These are phyloP conservation scores for Chanos chanos DNA, from an alignment of 2,797 vertebrate species.

Conservation along the genomic window DNA sequence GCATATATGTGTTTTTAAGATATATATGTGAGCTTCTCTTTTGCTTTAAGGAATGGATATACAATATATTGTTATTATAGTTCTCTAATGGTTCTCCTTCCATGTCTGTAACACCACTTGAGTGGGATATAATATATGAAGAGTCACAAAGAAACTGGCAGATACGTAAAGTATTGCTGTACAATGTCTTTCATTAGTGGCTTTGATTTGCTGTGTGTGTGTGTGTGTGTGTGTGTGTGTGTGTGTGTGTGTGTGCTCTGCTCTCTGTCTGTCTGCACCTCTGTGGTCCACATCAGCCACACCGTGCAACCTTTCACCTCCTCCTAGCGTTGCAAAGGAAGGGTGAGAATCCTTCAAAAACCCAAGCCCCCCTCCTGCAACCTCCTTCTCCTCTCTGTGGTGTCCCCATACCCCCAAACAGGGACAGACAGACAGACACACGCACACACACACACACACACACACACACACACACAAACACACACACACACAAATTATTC, in stretches of 20 bases:
- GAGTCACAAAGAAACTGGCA: too few relatives aligned
- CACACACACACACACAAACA: neutral
- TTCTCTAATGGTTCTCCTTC: too few relatives aligned
- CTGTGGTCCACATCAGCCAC: slow-evolving; percentile 36
- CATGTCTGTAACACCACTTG: too few relatives aligned
- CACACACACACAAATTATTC: neutral
- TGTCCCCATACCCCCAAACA: neutral
- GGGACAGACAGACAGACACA: neutral
- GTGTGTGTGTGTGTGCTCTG: slow-evolving; percentile 51
- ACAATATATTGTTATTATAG: too few relatives aligned
- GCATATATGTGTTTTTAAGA: neutral
- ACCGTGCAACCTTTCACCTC: slow-evolving; percentile 34
- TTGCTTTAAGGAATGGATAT: too few relatives aligned
- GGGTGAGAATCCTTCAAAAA: neutral
- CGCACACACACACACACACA: neutral
- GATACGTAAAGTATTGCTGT: too few relatives aligned
- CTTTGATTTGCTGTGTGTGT: neutral
- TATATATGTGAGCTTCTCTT: too few relatives aligned
- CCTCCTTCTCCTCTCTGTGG: too few relatives aligned
- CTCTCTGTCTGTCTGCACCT: slow-evolving; percentile 64
- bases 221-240: neutral
- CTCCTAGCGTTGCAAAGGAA: slow-evolving; percentile 9
- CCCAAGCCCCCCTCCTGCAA: neutral
- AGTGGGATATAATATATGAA: too few relatives aligned
- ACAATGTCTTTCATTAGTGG: too few relatives aligned